These are phyloP conservation scores for Polylopha cassiicola DNA, from an alignment of 2,888 invertebrate species.

Conservation along the genomic window DNA sequence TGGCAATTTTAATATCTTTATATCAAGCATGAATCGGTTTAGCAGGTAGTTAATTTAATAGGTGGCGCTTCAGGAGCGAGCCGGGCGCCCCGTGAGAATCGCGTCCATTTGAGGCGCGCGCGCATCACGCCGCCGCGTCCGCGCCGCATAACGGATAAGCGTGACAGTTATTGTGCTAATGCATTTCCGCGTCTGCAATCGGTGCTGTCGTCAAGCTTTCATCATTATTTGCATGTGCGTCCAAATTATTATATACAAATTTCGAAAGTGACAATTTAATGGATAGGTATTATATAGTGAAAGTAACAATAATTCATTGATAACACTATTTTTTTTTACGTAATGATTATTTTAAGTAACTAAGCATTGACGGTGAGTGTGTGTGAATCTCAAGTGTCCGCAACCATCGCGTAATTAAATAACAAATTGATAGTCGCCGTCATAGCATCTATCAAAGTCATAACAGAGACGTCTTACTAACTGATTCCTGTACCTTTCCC, in stretches of 20 bases:
- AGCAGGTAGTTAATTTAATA: too few relatives aligned
- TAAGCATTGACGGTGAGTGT: conserved; percentile 4
- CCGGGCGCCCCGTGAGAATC: conserved; percentile 20
- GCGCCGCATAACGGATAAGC: conserved; percentile 16
- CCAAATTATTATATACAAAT: too few relatives aligned
- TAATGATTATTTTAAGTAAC: too few relatives aligned
- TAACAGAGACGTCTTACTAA: conserved; percentile 24
- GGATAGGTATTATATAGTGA: too few relatives aligned
- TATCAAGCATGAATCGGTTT: too few relatives aligned
- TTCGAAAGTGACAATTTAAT: too few relatives aligned
- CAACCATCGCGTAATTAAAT: conserved; percentile 12
- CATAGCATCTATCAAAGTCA: conserved; percentile 45
- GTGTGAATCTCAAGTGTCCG: conserved; percentile 1
- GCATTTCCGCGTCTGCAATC: conserved; percentile 14
- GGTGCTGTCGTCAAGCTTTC: too few relatives aligned
- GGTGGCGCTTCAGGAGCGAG: too few relatives aligned
- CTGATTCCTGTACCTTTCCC: conserved; percentile 37
- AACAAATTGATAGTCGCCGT: conserved; percentile 14
- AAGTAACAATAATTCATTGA: too few relatives aligned
- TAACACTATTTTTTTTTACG: too few relatives aligned
- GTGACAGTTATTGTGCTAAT: conserved; percentile 21
- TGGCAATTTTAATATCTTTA: too few relatives aligned
- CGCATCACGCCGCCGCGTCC: conserved; percentile 5
- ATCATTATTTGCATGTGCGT: too few relatives aligned
- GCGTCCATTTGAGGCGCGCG: conserved; percentile 2